These are phyloP conservation scores for Psittacula echo DNA, from an alignment of 2,797 vertebrate species.

Conservation along the genomic window DNA sequence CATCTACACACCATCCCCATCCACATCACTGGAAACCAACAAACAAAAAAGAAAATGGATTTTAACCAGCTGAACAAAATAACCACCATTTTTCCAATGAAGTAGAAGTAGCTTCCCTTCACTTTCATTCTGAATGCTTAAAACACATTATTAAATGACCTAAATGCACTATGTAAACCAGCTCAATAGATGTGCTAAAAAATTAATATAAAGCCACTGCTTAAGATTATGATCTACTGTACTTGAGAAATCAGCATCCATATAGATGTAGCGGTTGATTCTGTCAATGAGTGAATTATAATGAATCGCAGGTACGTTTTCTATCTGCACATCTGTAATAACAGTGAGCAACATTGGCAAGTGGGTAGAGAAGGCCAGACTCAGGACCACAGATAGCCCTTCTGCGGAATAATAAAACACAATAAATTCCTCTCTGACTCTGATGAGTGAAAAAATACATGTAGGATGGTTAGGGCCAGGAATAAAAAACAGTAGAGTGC, in stretches of 20 bases:
- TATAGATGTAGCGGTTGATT: background rate
- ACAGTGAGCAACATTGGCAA: background rate
- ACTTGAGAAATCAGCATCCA: background rate
- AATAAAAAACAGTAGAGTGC: slow-evolving; percentile 42
- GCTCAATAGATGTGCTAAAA: background rate
- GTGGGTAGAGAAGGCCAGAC: background rate
- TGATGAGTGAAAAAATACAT: background rate
- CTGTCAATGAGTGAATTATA: background rate
- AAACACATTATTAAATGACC: background rate
- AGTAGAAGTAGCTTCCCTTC: background rate
- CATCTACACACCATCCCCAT: background rate
- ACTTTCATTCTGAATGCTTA: background rate
- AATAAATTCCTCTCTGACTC: background rate
- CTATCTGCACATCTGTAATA: background rate
- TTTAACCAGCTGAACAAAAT: background rate
- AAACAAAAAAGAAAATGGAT: background rate
- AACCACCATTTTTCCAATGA: background rate
- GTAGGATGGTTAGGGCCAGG: background rate
- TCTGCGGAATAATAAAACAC: slow-evolving; percentile 12
- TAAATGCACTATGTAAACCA: background rate
- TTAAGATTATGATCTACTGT: background rate
- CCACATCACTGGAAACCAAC: background rate
- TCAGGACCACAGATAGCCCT: background rate
- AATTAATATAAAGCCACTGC: background rate
- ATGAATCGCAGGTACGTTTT: background rate